Evolutionary conservation across 1,140 invertebrate genomes (phyloP).

Genomic region (Stratiolaelaps scimitus): DNA sequence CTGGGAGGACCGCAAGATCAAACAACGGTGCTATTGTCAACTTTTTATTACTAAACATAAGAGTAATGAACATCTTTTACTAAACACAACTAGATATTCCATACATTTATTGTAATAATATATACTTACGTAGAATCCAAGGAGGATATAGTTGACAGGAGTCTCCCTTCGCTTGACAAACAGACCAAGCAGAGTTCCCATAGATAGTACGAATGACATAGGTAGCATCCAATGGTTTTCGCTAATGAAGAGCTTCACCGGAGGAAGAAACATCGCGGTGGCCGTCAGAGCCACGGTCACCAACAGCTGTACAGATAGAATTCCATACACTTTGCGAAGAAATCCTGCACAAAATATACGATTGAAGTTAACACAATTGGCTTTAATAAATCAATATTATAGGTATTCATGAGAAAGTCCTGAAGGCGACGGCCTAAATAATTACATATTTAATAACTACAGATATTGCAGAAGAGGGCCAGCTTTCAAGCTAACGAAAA

Average conservation of each 20-base stretch:
- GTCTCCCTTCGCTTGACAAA: conserved; percentile 41
- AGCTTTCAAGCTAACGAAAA: too few species aligned
- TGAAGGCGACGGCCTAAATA: not conserved
- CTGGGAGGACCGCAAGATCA: not conserved
- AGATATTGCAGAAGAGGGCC: too few species aligned
- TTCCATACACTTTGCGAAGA: conserved; percentile 68
- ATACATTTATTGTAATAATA: too few species aligned
- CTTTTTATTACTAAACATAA: too few species aligned
- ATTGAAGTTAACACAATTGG: conserved; percentile 16
- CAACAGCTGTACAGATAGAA: conserved; percentile 58
- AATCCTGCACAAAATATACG: conserved; percentile 46
- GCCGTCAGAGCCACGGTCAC: conserved; percentile 54
- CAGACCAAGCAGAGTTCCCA: conserved; percentile 39
- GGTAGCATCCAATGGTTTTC: conserved; percentile 45
- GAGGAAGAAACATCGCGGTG: conserved; percentile 50
- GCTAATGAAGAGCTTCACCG: conserved; percentile 54
- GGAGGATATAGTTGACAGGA: conserved; percentile 42
- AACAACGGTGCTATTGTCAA: too few species aligned
- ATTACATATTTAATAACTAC: too few species aligned
- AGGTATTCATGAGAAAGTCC: conserved; percentile 20
- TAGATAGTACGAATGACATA: conserved; percentile 39
- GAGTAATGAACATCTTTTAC: too few species aligned
- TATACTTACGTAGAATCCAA: conserved; percentile 42
- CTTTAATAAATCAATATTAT: not conserved
- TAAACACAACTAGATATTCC: too few species aligned